These are phyloP conservation scores for Cephus runcator DNA, from an alignment of 2,888 invertebrate genomes.

Conservation along the genomic window DNA sequence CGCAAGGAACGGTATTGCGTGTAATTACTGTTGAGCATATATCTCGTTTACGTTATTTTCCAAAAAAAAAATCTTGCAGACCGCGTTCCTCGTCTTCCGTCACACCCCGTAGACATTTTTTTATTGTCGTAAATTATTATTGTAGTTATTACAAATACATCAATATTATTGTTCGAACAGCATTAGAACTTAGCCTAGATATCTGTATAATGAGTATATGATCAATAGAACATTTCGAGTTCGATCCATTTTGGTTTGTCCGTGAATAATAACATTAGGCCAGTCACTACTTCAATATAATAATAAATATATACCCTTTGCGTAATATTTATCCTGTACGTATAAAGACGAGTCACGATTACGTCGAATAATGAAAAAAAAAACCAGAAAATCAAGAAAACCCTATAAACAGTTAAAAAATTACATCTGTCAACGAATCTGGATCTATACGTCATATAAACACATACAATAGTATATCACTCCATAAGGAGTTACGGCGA, in stretches of 20 bases:
- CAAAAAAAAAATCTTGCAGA: neutral
- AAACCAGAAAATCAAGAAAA: neutral
- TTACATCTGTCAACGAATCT: neutral
- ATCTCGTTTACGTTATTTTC: neutral
- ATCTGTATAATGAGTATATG: conserved; percentile 24
- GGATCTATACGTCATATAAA: neutral
- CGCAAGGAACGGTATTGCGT: neutral
- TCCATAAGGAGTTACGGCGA: neutral
- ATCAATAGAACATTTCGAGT: conserved; percentile 28
- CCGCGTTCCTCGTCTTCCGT: neutral
- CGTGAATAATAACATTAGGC: conserved; percentile 57
- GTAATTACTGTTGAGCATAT: neutral
- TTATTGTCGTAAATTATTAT: conserved; percentile 56
- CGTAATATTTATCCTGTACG: conserved; percentile 15
- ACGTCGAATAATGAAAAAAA: neutral
- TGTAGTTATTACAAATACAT: conserved; percentile 57
- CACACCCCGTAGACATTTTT: conserved; percentile 14
- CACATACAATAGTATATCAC: neutral
- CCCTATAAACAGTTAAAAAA: neutral
- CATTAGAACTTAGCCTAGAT: conserved; percentile 62
- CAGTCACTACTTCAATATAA: conserved; percentile 60
- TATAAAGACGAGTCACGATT: conserved; percentile 5
- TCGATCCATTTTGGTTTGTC: conserved; percentile 22
- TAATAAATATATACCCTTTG: conserved; percentile 12
- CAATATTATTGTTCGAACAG: conserved; percentile 66